Evolutionary conservation across 1,140 invertebrate species (phyloP), one percentile per base, ranked within the genome.

Genomic region (Chrysopa pallens): DNA sequence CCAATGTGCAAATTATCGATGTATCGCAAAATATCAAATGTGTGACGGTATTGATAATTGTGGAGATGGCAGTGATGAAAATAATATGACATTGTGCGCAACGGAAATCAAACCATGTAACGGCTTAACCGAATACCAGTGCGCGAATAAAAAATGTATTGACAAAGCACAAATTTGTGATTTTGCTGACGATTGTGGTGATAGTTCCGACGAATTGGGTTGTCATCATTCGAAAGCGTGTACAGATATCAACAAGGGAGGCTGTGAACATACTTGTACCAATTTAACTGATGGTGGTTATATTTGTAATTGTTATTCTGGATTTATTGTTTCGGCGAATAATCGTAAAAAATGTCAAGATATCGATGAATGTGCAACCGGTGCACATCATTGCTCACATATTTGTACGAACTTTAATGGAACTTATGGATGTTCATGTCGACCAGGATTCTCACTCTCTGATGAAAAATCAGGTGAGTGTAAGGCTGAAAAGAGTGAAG

Each of bases 391-490:
- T 46, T 97, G 92, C 62, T 86, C 89, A 2, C 93, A 97, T 55
- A 64, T 87, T 5, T 96, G 93, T 55, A 76, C 73, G 9, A 97
- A 96, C 57, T 52, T 90, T n/a, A 92, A 94, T 53, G 91, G 91
- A 15, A 83, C 82, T 2, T 93, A 82, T 52, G 71, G 74, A n/a
- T 97, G 93, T 58, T 74, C 73, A 6, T 97, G 93, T 55, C 69
- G 76, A 2, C 69, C 80, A 4, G 89, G 88, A 2, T 97, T 93
- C 66, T 65, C 70, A 43, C 55, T 83, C 14, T 71, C 78, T 8
- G 78, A 87, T 50, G 70, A 68, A 43, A 58, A 80, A 39, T 85
- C 84, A 43, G 85, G 87, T n/a, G 76, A 87, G 3, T 89, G 87
- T 59, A 80, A 74, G 49, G 74, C 72, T 0, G 59, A 68, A 1